Base-by-base conservation (phyloP, 2,888 invertebrate species). In the Dascillus cervinus region DNA sequence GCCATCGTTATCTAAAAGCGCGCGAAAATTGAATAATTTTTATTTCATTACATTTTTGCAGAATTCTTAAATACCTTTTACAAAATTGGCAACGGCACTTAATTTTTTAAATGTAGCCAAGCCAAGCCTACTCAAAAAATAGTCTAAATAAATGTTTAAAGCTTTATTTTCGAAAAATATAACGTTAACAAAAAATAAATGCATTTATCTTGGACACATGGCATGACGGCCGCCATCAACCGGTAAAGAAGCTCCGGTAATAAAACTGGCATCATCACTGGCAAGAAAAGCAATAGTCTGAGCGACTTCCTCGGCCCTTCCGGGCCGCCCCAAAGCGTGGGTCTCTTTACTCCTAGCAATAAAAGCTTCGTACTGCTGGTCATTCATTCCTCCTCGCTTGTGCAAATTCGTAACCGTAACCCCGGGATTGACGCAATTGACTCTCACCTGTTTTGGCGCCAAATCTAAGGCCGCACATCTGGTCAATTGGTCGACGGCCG, bases 201-300 rank as follows among this genome's bases (percentile, higher is more conserved):
- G n/a, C 8, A 17, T 17, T 74, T 77, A 90, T 53, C 94, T 77
- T 5, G 94, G 92, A 53, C 94, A 94, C 83, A 92, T 86, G 3
- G 85, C 87, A 63, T 92, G 89, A 25, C 94, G 73, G 0, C 97
- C 97, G 11, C 97, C 97, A 64, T 97, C 97, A 0, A 96, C 86
- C 0, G 92, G 85, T 12, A 98, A 49, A 34, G 80, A 82, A 3
- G 76, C 85, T 3, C 94, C 96, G 4, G 97, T 97, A 3, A 89
- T 88, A 56, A 89, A 95, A 47, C 85, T 87, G 2, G 91, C 82
- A 41, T 81, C 71, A 31, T 86, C 82, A 41, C 91, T 88, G 1
- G 96, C 95, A 34, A 98, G 70, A 65, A 94, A 98, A 0, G 83
- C 82, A 49, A 98, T 94, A 1, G 89, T 76, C 26, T 77, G 76